phyloP scores from a whole-genome alignment of 2,888 invertebrate species.

The Acanthopleura granulata region DNA sequence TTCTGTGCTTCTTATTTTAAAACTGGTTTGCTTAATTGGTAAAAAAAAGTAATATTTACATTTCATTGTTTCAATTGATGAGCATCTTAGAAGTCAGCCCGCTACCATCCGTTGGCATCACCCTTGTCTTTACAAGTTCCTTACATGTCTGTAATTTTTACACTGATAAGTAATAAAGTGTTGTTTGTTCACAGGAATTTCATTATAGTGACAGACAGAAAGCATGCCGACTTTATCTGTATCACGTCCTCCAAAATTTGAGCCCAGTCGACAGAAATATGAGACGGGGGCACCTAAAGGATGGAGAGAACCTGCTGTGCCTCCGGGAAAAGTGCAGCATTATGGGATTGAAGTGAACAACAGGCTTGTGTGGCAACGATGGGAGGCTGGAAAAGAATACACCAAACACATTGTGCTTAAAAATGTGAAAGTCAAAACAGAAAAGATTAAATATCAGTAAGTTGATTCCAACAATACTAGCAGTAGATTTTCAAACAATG shows the following conservation, averaged over 20 bases:
- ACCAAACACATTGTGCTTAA: slow-evolving; percentile 66
- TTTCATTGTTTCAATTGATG: no score
- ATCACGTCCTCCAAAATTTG: slow-evolving; percentile 10
- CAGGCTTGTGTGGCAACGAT: slow-evolving; percentile 63
- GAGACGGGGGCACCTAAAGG: background rate
- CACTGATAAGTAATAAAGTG: no score
- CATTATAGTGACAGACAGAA: no score
- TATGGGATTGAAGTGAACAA: slow-evolving; percentile 63
- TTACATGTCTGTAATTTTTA: no score
- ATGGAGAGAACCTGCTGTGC: background rate
- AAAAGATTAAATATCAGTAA: slow-evolving; percentile 67
- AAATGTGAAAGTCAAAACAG: slow-evolving; percentile 65
- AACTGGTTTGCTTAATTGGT: no score
- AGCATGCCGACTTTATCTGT: slow-evolving; percentile 7
- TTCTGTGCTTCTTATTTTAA: no score
- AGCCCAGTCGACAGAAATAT: background rate
- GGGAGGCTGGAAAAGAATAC: slow-evolving; percentile 68
- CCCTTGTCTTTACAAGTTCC: no score
- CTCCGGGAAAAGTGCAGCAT: slow-evolving; percentile 6
- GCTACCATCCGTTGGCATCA: no score
- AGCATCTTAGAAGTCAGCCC: no score
- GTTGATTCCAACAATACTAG: slow-evolving; percentile 24
- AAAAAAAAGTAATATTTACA: no score
- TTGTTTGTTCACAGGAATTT: no score
- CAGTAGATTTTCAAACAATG: no score